Evolutionary conservation across 2,797 vertebrate species (phyloP).

Genomic region (Sciaenops ocellatus): DNA sequence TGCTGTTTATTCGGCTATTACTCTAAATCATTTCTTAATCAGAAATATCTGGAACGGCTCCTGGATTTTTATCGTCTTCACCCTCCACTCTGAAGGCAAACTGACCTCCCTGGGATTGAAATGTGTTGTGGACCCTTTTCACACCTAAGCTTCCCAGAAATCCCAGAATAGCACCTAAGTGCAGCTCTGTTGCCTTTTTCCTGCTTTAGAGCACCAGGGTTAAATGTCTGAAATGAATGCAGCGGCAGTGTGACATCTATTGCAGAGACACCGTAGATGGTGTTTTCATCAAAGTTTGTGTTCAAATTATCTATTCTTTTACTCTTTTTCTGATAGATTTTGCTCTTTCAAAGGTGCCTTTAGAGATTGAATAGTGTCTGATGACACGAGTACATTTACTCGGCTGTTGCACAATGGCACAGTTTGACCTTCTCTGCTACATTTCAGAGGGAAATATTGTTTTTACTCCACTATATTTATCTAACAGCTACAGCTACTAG

Average conservation of each 20-base stretch:
- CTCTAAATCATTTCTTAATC: background rate
- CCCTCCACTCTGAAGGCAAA: background rate
- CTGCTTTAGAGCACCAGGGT: background rate
- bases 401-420: background rate
- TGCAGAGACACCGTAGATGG: background rate
- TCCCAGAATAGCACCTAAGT: constrained; percentile 8
- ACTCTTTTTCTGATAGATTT: background rate
- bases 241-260: background rate
- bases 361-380: background rate
- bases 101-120: no score
- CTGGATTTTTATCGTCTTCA: background rate
- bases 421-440: background rate
- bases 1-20: constrained; percentile 3
- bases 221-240: constrained; percentile 3
- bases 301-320: background rate
- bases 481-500: background rate
- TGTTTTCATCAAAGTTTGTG: background rate
- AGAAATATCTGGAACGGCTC: background rate
- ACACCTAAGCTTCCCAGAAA: constrained; percentile 19
- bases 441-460: background rate
- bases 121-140: constrained; percentile 17
- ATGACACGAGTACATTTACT: background rate
- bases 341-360: background rate
- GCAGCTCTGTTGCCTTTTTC: background rate
- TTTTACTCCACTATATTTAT: background rate